A percentile compares a stretch with the other conserved stretches of the same genome.
phyloP scores from a whole-genome alignment of 2,888 invertebrate genomes.

The Eulithis prunata region DNA sequence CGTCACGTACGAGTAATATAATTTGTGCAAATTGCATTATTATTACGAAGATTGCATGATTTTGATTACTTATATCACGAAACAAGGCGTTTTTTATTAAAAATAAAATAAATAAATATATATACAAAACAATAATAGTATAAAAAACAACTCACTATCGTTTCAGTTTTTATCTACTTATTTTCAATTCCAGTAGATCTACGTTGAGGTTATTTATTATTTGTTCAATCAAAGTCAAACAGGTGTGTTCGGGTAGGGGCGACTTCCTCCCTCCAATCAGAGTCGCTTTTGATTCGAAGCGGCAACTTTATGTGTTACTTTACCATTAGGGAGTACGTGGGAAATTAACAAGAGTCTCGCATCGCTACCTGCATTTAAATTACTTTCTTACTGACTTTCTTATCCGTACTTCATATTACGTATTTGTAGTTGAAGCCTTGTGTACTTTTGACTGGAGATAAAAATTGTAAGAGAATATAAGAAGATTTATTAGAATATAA shows the following conservation, averaged over 20 bases:
- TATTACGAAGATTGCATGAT: too few relatives aligned
- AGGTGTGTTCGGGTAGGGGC: constrained; percentile 26
- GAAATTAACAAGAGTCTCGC: constrained; percentile 71
- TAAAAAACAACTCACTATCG: not conserved
- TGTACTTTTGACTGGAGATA: too few relatives aligned
- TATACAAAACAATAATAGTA: too few relatives aligned
- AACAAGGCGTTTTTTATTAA: too few relatives aligned
- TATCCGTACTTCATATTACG: constrained; percentile 15
- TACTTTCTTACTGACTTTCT: constrained; percentile 44
- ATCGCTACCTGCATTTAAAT: constrained; percentile 74
- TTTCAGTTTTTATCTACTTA: not conserved
- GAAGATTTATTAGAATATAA: too few relatives aligned
- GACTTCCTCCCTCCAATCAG: constrained; percentile 55
- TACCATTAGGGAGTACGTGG: constrained; percentile 72
- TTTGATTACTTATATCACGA: too few relatives aligned
- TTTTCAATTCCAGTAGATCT: constrained; percentile 9
- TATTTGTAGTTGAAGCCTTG: not conserved
- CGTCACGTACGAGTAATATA: too few relatives aligned
- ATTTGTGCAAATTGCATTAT: too few relatives aligned
- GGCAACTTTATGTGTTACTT: constrained; percentile 76
- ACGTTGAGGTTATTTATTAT: constrained; percentile 12
- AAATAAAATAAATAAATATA: too few relatives aligned
- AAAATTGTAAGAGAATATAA: too few relatives aligned
- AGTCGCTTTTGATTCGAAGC: constrained; percentile 63
- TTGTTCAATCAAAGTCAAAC: constrained; percentile 31